Base-by-base conservation (phyloP, 92 coral and sea anemone genomes). In the Paragorgia papillata region DNA sequence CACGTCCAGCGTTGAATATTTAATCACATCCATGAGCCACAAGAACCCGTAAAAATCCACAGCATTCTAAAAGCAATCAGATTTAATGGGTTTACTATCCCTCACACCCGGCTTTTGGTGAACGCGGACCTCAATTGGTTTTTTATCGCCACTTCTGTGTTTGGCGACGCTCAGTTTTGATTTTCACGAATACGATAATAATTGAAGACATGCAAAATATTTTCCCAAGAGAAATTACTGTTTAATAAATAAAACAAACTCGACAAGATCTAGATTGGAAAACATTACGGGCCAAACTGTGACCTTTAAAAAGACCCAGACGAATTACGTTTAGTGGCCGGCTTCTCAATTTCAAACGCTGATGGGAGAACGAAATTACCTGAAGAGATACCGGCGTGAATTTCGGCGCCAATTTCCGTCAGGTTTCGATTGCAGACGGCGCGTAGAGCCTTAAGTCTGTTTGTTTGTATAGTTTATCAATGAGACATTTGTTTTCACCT, bases 191-290 rank as follows among this genome's bases (percentile, higher is more conserved):
- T 71, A 34, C 33, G 57, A 71, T 14, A 71, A 51, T 71, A 71
- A 71, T 71, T 71, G 64, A 71, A 30, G 37, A 68, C 75, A 71
- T 51, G 78, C 63, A 71, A 71, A 71, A 71, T 71, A 71, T 71
- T 71, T 71, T 71, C 78, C 43, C 58, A 53, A 51, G 31, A 71
- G 63, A 54, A 71, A 71, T 71, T 71, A 71, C 78, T 71, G 64
- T 71, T 53, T 71, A 51, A 71, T 53, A 71, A 53, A 71, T 34
- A 71, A 71, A 71, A 71, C 78, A 71, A 71, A 71, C 48, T 50
- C 20, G 57, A 17, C 31, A 17, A 67, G 8, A 43, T 27, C 58
- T 40, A 2, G 53, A 37, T 37, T 37, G 10, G 10, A 37, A 37
- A 10, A 37, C 43, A 37, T 37, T 4, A 10, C 10, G 10, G 43